phyloP scores from a whole-genome alignment of 2,888 invertebrate genomes.

The Saturnia pavonia region DNA sequence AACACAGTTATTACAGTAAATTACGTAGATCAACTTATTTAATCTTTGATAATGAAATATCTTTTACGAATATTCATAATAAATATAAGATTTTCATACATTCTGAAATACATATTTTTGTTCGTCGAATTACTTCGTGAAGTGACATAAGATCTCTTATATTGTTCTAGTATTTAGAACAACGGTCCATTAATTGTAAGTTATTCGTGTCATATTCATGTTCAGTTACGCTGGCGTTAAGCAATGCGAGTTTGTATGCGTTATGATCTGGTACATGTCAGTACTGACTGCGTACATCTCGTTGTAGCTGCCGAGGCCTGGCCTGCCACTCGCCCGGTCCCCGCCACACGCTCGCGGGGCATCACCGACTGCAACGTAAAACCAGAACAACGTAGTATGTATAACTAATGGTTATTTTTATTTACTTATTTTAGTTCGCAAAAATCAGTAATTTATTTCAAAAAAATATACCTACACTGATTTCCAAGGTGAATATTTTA shows the following conservation, averaged over 20 bases:
- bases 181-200: background rate
- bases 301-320: slow-evolving; percentile 71
- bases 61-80: background rate
- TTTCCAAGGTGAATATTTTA: background rate
- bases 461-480: background rate
- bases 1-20: too few relatives aligned
- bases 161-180: slow-evolving; percentile 7
- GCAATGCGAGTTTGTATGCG: slow-evolving; percentile 32
- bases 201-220: background rate
- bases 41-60: background rate
- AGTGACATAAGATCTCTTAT: background rate
- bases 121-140: background rate
- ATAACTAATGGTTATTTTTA: slow-evolving; percentile 28
- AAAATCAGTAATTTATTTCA: background rate
- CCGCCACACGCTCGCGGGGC: slow-evolving; percentile 59
- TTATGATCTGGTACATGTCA: slow-evolving; percentile 36
- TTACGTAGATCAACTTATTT: background rate
- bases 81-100: background rate
- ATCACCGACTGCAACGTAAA: slow-evolving; percentile 40
- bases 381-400: slow-evolving; percentile 72
- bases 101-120: background rate
- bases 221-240: slow-evolving; percentile 29
- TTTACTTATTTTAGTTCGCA: background rate
- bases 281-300: slow-evolving; percentile 52
- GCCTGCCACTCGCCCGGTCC: slow-evolving; percentile 69